Evolutionary conservation across 2,797 vertebrate species (phyloP).

Genomic region (Enteromius argenteus): DNA sequence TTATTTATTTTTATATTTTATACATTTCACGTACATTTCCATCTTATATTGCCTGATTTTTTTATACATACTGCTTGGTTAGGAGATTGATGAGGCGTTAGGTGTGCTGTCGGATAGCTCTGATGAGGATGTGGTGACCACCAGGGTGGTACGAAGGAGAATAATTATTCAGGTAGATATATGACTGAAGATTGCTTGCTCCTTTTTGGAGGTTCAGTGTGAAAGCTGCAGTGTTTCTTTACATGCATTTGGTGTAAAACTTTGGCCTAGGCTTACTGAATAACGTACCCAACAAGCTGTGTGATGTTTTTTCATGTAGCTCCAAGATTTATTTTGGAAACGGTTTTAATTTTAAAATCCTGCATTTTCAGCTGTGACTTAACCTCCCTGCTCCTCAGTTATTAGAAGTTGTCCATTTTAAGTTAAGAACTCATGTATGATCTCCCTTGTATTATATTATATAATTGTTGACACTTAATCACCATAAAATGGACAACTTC

Average conservation of each 20-base stretch:
- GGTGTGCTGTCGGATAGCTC: slow-evolving; percentile 88
- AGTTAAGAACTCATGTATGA: neutral
- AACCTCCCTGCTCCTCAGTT: slow-evolving; percentile 15
- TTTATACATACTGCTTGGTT: slow-evolving; percentile 78
- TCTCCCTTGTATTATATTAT: neutral
- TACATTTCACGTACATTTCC: neutral
- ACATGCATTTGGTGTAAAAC: neutral
- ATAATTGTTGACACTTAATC: neutral
- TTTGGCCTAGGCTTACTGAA: neutral
- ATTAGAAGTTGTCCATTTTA: slow-evolving; percentile 46
- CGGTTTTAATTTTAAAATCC: neutral
- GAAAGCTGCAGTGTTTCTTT: neutral
- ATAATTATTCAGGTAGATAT: slow-evolving; percentile 92
- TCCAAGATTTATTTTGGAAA: neutral
- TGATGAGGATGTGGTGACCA: slow-evolving; percentile 90
- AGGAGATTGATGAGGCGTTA: slow-evolving; percentile 88
- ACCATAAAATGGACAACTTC: slow-evolving; percentile 43
- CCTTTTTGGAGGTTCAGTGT: slow-evolving; percentile 29
- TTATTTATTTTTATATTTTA: neutral
- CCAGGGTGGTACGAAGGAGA: slow-evolving; percentile 90
- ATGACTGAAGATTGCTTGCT: slow-evolving; percentile 39
- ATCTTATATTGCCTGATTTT: slow-evolving; percentile 55
- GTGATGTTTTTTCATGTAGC: neutral
- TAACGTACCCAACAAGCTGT: neutral
- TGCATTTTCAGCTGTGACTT: slow-evolving; percentile 40